phyloP scores from a whole-genome alignment of 2,888 invertebrate species.

The Leucozona laternaria region DNA sequence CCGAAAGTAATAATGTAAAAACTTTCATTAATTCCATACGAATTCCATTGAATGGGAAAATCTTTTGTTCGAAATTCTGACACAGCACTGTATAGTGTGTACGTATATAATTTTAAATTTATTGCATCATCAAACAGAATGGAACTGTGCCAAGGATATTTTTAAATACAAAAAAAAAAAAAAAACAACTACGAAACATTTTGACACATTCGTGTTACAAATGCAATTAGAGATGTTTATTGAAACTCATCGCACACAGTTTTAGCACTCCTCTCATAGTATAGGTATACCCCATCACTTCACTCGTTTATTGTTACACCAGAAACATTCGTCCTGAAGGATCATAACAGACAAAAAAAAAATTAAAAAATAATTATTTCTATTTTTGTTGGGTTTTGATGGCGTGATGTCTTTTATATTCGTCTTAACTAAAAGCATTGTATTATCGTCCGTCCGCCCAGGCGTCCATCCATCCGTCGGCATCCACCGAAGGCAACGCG shows the following conservation, averaged over 20 bases:
- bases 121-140: slow-evolving; percentile 50
- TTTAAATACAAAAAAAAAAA: slow-evolving; percentile 12
- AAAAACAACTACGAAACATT: slow-evolving; percentile 36
- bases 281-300: not conserved
- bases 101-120: slow-evolving; percentile 21
- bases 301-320: slow-evolving; percentile 10
- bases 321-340: slow-evolving; percentile 38
- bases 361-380: slow-evolving; percentile 33
- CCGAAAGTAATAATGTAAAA: not conserved
- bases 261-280: slow-evolving; percentile 15
- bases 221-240: slow-evolving; percentile 58
- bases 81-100: slow-evolving; percentile 20
- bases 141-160: slow-evolving; percentile 55
- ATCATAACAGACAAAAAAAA: slow-evolving; percentile 23
- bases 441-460: not conserved
- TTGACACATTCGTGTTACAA: slow-evolving; percentile 58
- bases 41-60: not conserved
- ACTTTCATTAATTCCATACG: not conserved
- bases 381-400: slow-evolving; percentile 44
- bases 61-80: not conserved
- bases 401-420: slow-evolving; percentile 29
- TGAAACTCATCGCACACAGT: slow-evolving; percentile 48
- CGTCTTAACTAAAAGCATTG: slow-evolving; percentile 20
- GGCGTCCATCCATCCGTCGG: too few relatives aligned
- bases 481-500: not conserved